These are phyloP conservation scores for Epistrophella euchroma DNA, from an alignment of 2,888 invertebrate species.

Conservation along the genomic window DNA sequence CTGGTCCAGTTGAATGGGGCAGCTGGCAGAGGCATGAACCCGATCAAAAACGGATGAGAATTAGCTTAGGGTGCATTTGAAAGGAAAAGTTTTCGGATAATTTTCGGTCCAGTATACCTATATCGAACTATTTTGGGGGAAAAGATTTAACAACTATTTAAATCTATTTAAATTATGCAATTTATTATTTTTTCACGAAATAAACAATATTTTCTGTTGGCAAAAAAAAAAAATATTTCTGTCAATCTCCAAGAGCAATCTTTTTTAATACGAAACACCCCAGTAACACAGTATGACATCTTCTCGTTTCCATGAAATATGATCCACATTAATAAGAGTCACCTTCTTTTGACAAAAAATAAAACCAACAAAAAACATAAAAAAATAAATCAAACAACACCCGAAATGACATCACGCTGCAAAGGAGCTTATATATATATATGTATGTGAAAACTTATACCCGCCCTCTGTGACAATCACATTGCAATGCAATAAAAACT, in stretches of 20 bases:
- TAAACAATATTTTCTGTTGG: background rate
- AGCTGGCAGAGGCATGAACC: too few species aligned
- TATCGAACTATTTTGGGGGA: too few species aligned
- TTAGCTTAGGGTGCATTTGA: too few species aligned
- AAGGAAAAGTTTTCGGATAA: too few species aligned
- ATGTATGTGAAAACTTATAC: conserved; percentile 44
- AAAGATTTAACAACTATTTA: too few species aligned
- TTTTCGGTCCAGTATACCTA: too few species aligned
- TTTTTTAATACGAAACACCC: conserved; percentile 10
- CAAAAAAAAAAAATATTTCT: background rate
- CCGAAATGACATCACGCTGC: conserved; percentile 48
- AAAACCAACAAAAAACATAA: conserved; percentile 1
- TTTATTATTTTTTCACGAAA: background rate
- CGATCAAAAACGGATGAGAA: too few species aligned
- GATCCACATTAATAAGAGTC: conserved; percentile 64
- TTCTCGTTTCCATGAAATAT: conserved; percentile 57
- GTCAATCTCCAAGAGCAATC: conserved; percentile 26
- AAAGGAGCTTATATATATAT: conserved; percentile 48
- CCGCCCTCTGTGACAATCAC: conserved; percentile 57
- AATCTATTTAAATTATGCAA: background rate
- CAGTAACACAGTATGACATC: conserved; percentile 47
- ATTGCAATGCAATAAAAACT: conserved; percentile 71
- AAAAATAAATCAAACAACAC: conserved; percentile 25
- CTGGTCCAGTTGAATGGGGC: too few species aligned
- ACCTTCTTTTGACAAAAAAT: conserved; percentile 28